Conservation (phyloP, 1,140 invertebrate species). For the Caenorhabditis tropicalis region DNA sequence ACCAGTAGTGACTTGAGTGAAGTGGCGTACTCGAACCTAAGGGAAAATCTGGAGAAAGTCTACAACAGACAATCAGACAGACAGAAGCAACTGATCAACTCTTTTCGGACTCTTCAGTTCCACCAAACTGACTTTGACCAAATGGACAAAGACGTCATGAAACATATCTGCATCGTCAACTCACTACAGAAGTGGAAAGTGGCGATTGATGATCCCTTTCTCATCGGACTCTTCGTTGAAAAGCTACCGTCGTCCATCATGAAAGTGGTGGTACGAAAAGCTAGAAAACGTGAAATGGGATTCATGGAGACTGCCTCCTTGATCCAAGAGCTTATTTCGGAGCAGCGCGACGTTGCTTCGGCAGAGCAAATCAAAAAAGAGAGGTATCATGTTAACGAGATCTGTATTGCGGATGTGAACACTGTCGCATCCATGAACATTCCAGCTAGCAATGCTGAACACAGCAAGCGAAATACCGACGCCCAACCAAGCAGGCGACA, state of each 20-base stretch:
- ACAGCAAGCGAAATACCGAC: too few relatives aligned
- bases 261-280: not conserved
- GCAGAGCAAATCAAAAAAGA: not conserved
- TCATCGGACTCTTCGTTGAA: not conserved
- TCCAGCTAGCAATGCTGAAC: too few relatives aligned
- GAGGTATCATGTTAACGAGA: not conserved
- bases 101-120: not conserved
- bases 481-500: too few relatives aligned
- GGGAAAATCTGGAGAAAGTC: not conserved
- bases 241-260: not conserved
- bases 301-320: not conserved
- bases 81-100: not conserved
- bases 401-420: not conserved
- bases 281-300: not conserved
- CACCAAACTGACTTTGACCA: not conserved
- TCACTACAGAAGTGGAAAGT: not conserved
- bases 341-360: not conserved
- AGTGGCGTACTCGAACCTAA: not conserved
- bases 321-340: not conserved
- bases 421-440: too few relatives aligned
- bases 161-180: not conserved
- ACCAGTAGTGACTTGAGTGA: not conserved
- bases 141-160: slow-evolving; percentile 1
- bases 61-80: not conserved
- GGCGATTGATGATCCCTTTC: not conserved